A percentile compares a stretch with the other conserved stretches of the same genome.
phyloP scores from a whole-genome alignment of 2,888 invertebrate species.

The Aleiodes testaceus region DNA sequence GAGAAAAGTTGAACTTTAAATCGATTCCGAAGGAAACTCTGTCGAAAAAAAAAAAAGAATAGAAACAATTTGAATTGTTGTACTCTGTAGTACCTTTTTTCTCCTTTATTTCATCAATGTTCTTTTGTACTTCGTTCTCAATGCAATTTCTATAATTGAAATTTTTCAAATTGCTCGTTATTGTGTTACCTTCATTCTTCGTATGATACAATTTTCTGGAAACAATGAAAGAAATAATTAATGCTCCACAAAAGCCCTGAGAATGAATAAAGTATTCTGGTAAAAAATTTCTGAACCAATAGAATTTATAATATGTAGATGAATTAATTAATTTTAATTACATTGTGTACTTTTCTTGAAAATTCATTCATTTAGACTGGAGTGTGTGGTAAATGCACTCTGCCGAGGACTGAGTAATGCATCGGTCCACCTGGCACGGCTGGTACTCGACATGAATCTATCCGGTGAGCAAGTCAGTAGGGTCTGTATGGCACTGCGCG shows the following conservation, averaged over 20 bases:
- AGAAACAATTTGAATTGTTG: slow-evolving; percentile 41
- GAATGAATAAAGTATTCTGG: no score
- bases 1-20: slow-evolving; percentile 14
- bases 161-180: slow-evolving; percentile 1
- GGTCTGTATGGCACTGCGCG: slow-evolving; percentile 74
- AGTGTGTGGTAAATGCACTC: slow-evolving; percentile 75
- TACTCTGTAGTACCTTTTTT: slow-evolving; percentile 35
- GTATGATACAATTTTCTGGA: background rate
- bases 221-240: slow-evolving; percentile 2
- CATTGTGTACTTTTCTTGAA: background rate
- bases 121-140: slow-evolving; percentile 6
- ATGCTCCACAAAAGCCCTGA: no score
- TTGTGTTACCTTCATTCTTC: background rate
- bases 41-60: slow-evolving; percentile 6
- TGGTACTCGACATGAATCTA: slow-evolving; percentile 76
- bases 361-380: slow-evolving; percentile 68
- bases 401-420: slow-evolving; percentile 70
- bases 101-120: slow-evolving; percentile 18
- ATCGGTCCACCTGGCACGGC: slow-evolving; percentile 71
- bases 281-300: background rate
- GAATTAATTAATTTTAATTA: background rate
- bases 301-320: slow-evolving; percentile 8
- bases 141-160: slow-evolving; percentile 8
- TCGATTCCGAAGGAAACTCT: background rate
- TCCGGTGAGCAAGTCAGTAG: slow-evolving; percentile 75